Percentiles rank a stretch among this genome's conserved stretches.
Conservation (phyloP, 1,140 invertebrate genomes). For the Anthonomus grandis region DNA sequence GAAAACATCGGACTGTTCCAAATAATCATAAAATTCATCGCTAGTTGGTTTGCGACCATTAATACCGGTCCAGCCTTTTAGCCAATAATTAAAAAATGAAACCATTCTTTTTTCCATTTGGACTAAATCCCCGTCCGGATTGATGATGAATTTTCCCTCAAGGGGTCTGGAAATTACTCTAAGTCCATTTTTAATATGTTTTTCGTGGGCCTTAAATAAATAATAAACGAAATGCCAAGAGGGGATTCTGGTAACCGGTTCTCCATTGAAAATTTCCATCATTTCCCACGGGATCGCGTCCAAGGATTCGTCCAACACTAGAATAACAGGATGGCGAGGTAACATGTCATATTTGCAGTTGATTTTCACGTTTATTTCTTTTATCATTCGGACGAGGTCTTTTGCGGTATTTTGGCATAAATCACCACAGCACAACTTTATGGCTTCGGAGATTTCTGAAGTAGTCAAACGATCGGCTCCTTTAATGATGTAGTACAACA, state of each 20-base stretch:
- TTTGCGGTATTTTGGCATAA: constrained; percentile 15
- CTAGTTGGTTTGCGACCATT: constrained; percentile 55
- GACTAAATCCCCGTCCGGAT: constrained; percentile 66
- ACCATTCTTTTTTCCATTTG: constrained; percentile 66
- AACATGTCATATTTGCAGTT: background rate
- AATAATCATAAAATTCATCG: constrained; percentile 56
- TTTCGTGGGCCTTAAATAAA: constrained; percentile 61
- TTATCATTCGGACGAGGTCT: constrained; percentile 14
- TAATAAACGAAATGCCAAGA: constrained; percentile 67
- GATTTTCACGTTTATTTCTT: constrained; percentile 6
- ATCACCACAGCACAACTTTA: constrained; percentile 31
- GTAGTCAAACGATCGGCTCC: constrained; percentile 2
- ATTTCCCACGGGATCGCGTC: constrained; percentile 76
- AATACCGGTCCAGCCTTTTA: constrained; percentile 62
- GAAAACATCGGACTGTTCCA: constrained; percentile 62
- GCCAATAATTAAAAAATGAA: constrained; percentile 61
- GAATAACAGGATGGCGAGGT: constrained; percentile 54
- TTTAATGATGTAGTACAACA: constrained; percentile 12
- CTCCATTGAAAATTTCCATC: constrained; percentile 57
- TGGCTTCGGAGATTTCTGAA: constrained; percentile 3
- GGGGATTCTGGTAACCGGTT: constrained; percentile 68
- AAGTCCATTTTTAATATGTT: constrained; percentile 56
- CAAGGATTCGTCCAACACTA: constrained; percentile 66
- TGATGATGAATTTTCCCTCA: constrained; percentile 56
- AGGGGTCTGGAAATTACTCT: constrained; percentile 43